Conservation (phyloP, 1,140 invertebrate genomes). For the Ips nitidus region DNA sequence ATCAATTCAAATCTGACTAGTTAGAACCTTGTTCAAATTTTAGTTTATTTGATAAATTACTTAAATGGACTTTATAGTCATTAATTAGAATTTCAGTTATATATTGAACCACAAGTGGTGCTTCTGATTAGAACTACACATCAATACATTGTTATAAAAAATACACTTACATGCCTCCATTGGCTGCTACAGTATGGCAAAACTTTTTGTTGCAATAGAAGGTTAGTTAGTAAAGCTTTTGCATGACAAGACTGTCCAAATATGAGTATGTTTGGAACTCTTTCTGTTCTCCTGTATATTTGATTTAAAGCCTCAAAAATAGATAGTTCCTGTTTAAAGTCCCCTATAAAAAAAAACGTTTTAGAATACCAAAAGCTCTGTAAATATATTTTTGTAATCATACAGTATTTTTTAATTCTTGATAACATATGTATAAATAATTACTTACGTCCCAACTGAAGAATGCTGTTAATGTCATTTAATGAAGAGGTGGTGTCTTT, state of each 20-base stretch:
- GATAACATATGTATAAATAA: not conserved
- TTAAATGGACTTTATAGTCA: not conserved
- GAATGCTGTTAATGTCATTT: conserved; percentile 63
- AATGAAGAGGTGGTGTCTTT: conserved; percentile 67
- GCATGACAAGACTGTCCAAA: conserved; percentile 70
- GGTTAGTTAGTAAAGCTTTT: conserved; percentile 72
- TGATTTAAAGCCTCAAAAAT: conserved; percentile 55
- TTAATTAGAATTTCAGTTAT: not conserved
- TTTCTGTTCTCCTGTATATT: conserved; percentile 57
- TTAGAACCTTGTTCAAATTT: not conserved
- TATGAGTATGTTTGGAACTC: conserved; percentile 63
- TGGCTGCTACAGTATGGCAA: conserved; percentile 60
- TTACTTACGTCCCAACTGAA: conserved; percentile 65
- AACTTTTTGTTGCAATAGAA: conserved; percentile 65
- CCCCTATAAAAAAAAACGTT: conserved; percentile 50
- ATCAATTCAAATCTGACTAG: conserved; percentile 8
- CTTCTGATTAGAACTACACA: too few relatives aligned
- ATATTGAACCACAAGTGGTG: not conserved
- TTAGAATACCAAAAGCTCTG: conserved; percentile 9
- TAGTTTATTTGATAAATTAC: not conserved
- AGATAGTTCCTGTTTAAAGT: conserved; percentile 55
- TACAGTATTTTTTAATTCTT: not conserved
- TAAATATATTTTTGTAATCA: too few relatives aligned
- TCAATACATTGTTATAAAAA: too few relatives aligned
- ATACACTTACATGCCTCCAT: conserved; percentile 67